These are phyloP conservation scores for Eueremaeus valkanovi DNA, from an alignment of 2,888 invertebrate genomes.

Conservation along the genomic window DNA sequence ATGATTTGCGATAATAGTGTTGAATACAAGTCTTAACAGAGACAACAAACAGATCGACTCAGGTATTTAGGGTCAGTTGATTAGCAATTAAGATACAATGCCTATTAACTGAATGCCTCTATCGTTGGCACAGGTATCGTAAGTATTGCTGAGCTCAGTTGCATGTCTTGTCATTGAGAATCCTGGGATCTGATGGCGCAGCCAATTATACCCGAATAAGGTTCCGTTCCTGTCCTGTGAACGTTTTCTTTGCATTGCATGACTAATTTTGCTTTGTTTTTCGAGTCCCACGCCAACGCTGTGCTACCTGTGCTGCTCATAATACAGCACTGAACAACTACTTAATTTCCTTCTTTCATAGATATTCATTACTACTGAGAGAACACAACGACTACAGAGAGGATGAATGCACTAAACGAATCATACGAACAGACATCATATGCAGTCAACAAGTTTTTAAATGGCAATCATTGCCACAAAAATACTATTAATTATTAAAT, in stretches of 20 bases:
- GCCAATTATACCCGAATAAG: slow-evolving; percentile 15
- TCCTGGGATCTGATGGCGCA: not conserved
- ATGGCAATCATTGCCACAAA: not conserved
- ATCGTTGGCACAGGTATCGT: not conserved
- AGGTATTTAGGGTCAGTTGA: slow-evolving; percentile 35
- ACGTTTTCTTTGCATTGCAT: slow-evolving; percentile 25
- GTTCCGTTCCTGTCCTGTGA: slow-evolving; percentile 23
- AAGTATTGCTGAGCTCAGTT: slow-evolving; percentile 12
- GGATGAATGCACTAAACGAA: not conserved
- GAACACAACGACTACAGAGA: not conserved
- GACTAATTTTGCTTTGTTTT: slow-evolving; percentile 36
- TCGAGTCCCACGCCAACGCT: slow-evolving; percentile 17
- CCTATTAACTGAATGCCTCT: slow-evolving; percentile 15
- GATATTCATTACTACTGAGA: slow-evolving; percentile 2
- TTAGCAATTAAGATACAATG: slow-evolving; percentile 32
- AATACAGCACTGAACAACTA: not conserved
- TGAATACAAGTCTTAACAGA: not conserved
- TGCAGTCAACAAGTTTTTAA: not conserved
- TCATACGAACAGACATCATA: not conserved
- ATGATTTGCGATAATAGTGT: slow-evolving; percentile 10
- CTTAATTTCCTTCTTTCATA: slow-evolving; percentile 19
- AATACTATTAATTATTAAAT: not conserved
- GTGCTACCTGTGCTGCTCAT: not conserved
- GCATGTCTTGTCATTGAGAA: slow-evolving; percentile 30
- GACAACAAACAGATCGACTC: slow-evolving; percentile 24